Base-by-base conservation (phyloP, 2,113 vertebrate genomes). In the Tragelaphus imberbis region DNA sequence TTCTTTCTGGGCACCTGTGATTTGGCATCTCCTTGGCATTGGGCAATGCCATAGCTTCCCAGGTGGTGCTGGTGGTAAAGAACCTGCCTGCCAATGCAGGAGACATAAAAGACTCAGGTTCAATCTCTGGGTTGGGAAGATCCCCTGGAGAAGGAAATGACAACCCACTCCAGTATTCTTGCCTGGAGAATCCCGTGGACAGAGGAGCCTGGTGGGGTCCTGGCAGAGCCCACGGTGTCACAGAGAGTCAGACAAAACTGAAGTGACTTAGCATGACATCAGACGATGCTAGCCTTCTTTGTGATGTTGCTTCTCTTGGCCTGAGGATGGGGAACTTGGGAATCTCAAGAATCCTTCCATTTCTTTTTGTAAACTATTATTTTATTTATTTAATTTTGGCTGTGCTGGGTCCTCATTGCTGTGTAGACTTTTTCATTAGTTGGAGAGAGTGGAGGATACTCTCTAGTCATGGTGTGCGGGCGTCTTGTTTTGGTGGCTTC, bases 401-500 rank as follows among this genome's bases (percentile, higher is more conserved):
- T 28, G 12, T 79, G 40, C 77, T 30, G 25, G 71, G 36, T 75
- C 71, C 44, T 75, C 11, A 25, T 3, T 75, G 68, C 36, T 75
- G n/a, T 0, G 1, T 12, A 33, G 68, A 40, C n/a, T 6, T 6
- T 68, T 25, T 75, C 11, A 2, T 71, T 40, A 11, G 68, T 6
- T 71, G 53, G 28, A 27, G n/a, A 23, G 68, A 6, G 19, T 36
- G 68, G 68, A 71, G 68, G n/a, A 5, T 36, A 11, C 36, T 44
- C 36, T 44, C 21, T 25, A 7, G 71, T 14, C 6, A 11, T 25
- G 11, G 2, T 27, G 21, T 44, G 36, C 0, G 0, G 71, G 71
- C 36, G 0, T 13, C 71, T 14, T 23, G 7, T 25, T 1, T 25
- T 25, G 11, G 36, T 44, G 71, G 71, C 11, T 44, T 44, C 36